phyloP scores from a whole-genome alignment of 2,797 vertebrate genomes.

The Amazonetta brasiliensis region DNA sequence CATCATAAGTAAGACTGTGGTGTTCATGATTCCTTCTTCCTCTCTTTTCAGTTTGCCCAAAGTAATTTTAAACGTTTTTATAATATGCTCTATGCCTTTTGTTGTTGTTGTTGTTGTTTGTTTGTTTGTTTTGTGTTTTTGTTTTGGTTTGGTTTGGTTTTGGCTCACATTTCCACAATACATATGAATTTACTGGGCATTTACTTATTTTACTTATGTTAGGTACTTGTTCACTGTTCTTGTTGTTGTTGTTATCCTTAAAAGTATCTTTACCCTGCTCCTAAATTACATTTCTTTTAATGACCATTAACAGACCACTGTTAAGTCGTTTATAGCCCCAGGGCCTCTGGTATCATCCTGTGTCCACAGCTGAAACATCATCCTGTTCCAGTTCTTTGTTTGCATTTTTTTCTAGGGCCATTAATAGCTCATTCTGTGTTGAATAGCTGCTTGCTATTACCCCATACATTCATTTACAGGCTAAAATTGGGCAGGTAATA shows the following conservation, averaged over 20 bases:
- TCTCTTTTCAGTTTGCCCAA: not conserved
- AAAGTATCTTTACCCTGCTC: not conserved
- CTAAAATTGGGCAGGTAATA: not conserved
- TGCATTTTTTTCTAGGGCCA: not conserved
- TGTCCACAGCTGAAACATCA: not conserved
- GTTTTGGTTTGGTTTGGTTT: too few relatives aligned
- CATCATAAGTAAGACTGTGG: not conserved
- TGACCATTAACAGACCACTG: not conserved
- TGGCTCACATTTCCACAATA: not conserved
- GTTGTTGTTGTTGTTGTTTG: too few relatives aligned
- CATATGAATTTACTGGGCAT: not conserved
- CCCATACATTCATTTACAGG: not conserved
- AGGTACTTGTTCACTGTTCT: fast-evolving
- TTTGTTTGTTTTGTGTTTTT: too few relatives aligned
- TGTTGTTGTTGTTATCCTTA: not conserved
- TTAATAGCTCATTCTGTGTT: not conserved
- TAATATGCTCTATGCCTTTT: not conserved
- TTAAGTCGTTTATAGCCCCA: not conserved
- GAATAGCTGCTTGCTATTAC: not conserved
- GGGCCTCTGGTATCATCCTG: not conserved
- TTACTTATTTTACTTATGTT: not conserved
- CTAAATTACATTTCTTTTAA: not conserved
- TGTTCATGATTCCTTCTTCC: fast-evolving
- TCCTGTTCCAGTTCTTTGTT: not conserved
- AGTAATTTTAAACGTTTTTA: not conserved